Percentiles rank a stretch among this genome's conserved stretches.
These are phyloP conservation scores for Drosophila pachea DNA, from an alignment of 1,140 invertebrate genomes.

Conservation along the genomic window DNA sequence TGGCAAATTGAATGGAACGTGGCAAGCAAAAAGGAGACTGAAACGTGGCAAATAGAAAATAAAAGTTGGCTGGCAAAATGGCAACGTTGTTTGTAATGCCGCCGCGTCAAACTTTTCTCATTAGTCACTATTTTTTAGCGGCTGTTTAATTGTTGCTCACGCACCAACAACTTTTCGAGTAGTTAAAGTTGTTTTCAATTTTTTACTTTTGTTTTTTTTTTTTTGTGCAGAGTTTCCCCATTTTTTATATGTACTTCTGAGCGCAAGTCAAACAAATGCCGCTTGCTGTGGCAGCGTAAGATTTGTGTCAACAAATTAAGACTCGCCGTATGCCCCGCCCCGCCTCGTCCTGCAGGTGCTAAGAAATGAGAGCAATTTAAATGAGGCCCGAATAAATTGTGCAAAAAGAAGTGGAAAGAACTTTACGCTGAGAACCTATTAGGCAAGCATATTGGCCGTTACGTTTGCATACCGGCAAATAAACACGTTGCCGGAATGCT, in stretches of 20 bases:
- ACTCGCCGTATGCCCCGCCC: slow-evolving; percentile 6
- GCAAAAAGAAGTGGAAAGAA: slow-evolving; percentile 10
- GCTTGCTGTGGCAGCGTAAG: slow-evolving; percentile 33
- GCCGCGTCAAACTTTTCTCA: slow-evolving; percentile 68
- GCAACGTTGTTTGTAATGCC: slow-evolving; percentile 50
- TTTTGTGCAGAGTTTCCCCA: slow-evolving; percentile 7
- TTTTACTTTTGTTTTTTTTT: slow-evolving; percentile 27
- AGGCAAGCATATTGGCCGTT: slow-evolving; percentile 15
- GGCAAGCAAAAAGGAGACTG: slow-evolving; percentile 20
- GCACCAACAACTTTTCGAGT: slow-evolving; percentile 47
- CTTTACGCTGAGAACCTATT: slow-evolving; percentile 16
- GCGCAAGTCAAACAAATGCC: slow-evolving; percentile 40
- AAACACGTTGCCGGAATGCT: slow-evolving; percentile 35
- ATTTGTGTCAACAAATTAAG: slow-evolving; percentile 73
- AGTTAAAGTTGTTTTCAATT: slow-evolving; percentile 57
- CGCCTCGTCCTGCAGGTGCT: slow-evolving; percentile 42
- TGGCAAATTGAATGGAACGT: slow-evolving; percentile 32
- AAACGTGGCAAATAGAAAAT: slow-evolving; percentile 1
- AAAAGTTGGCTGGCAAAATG: slow-evolving; percentile 12
- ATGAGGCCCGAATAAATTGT: slow-evolving; percentile 56
- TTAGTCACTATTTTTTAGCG: slow-evolving; percentile 75
- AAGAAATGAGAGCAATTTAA: slow-evolving; percentile 21
- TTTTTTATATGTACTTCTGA: slow-evolving; percentile 15
- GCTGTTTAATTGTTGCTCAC: slow-evolving; percentile 72
- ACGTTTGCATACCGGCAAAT: slow-evolving; percentile 28